Conservation (phyloP, 2,113 vertebrate species). For the Zapus hudsonius region DNA sequence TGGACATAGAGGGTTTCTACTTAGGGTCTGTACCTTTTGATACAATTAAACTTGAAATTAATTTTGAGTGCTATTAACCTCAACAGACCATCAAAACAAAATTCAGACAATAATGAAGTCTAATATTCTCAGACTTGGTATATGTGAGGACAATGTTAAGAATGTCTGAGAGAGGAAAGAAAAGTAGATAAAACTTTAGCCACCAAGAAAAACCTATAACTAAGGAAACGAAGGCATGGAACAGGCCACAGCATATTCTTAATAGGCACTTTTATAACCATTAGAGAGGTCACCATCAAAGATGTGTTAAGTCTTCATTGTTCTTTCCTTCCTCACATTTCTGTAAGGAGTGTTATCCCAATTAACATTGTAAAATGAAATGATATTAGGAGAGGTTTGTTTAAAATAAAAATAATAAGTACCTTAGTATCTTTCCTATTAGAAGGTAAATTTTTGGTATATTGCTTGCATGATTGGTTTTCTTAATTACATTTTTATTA, state of each 20-base stretch:
- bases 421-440: background rate
- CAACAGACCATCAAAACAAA: background rate
- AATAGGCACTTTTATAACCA: background rate
- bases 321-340: background rate
- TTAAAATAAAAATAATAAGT: constrained; percentile 26
- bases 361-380: constrained; percentile 44
- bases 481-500: constrained; percentile 41
- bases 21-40: background rate
- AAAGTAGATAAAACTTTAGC: background rate
- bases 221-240: background rate
- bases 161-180: background rate
- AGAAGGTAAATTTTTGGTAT: background rate
- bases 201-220: background rate
- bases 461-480: background rate
- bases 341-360: background rate
- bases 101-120: background rate
- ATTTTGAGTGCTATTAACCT: constrained; percentile 4
- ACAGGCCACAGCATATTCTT: background rate
- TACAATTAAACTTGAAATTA: constrained; percentile 1
- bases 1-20: background rate
- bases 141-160: background rate
- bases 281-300: background rate
- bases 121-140: background rate
- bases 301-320: background rate
- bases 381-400: background rate